These are phyloP conservation scores for Perdita meconis DNA, from an alignment of 2,888 invertebrate genomes.

Conservation along the genomic window DNA sequence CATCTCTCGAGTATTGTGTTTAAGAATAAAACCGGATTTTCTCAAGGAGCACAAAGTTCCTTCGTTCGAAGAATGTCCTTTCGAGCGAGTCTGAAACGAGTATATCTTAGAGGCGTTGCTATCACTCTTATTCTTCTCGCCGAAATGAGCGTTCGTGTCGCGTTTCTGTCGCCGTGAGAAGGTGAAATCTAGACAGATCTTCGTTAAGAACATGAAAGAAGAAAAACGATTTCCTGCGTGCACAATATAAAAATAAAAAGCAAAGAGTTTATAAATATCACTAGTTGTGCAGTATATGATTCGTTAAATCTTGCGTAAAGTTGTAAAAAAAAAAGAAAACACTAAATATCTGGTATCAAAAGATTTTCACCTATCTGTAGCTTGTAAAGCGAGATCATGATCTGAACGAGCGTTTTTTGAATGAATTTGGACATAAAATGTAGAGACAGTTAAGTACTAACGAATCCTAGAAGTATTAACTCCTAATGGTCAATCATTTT, in stretches of 20 bases:
- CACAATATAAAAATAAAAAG: constrained; percentile 24
- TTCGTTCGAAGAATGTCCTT: constrained; percentile 48
- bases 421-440: background rate
- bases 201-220: constrained; percentile 32
- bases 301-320: constrained; percentile 34
- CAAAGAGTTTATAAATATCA: constrained; percentile 41
- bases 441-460: background rate
- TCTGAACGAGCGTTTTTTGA: background rate
- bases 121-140: constrained; percentile 47
- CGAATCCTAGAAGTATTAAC: background rate
- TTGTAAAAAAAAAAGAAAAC: constrained; percentile 36
- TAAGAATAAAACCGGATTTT: constrained; percentile 57
- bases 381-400: constrained; percentile 11
- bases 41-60: constrained; percentile 54
- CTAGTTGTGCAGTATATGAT: constrained; percentile 29
- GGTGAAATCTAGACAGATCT: constrained; percentile 42
- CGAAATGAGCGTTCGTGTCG: constrained; percentile 41
- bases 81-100: constrained; percentile 52
- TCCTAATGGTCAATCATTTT: background rate
- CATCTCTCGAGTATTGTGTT: constrained; percentile 60
- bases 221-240: constrained; percentile 13
- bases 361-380: constrained; percentile 18
- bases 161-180: constrained; percentile 53
- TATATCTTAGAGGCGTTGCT: constrained; percentile 53
- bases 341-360: constrained; percentile 27